phyloP scores from a whole-genome alignment of 92 coral and sea anemone species.

The Epizoanthus illoricatus region DNA sequence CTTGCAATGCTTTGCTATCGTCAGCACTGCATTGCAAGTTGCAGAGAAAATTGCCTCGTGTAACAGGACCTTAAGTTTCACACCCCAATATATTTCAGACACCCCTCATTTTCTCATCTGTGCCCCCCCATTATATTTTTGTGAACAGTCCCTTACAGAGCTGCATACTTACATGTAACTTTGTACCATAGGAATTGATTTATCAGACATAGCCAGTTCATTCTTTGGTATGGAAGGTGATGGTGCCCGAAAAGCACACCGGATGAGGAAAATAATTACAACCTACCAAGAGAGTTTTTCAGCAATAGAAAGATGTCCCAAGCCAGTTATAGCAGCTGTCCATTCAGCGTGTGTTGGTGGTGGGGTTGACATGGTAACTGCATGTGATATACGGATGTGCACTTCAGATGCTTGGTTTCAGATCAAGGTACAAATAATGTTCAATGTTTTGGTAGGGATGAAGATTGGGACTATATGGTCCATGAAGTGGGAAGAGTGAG shows the following conservation, averaged over 20 bases:
- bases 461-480: too few species aligned
- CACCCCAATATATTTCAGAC: too few species aligned
- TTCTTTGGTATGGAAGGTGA: conserved; percentile 58
- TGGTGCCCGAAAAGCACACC: conserved; percentile 72
- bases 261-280: conserved; percentile 55
- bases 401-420: conserved; percentile 99
- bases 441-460: too few species aligned
- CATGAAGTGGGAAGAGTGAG: too few species aligned
- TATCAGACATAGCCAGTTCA: conserved; percentile 72
- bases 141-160: neutral
- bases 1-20: too few species aligned
- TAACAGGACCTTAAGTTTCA: too few species aligned
- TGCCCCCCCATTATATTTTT: too few species aligned
- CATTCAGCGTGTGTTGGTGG: conserved; percentile 98
- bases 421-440: conserved; percentile 66
- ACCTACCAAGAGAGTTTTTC: conserved; percentile 77
- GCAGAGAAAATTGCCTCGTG: too few species aligned
- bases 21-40: too few species aligned
- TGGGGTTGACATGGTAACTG: conserved; percentile 92
- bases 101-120: too few species aligned
- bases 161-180: neutral
- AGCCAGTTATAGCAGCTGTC: conserved; percentile 95
- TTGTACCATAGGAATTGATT: conserved; percentile 68
- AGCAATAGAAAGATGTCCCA: conserved; percentile 88
- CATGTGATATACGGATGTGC: conserved; percentile 89